Conservation (phyloP, 2,113 vertebrate species). For the Thryonomys swinderianus region DNA sequence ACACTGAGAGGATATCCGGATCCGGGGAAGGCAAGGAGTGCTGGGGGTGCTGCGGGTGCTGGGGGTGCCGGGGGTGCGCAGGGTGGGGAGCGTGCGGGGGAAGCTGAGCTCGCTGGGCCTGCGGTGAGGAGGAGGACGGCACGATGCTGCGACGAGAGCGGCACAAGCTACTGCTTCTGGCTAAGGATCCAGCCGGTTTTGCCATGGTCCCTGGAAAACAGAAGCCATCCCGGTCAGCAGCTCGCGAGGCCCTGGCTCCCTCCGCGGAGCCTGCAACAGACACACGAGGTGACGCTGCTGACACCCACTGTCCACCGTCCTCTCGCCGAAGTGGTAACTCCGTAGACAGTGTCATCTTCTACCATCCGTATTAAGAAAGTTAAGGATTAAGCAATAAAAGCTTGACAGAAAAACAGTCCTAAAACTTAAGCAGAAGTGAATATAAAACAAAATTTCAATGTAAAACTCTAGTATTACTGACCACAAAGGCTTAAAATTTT, state of each 20-base stretch:
- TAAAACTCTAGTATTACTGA: not conserved
- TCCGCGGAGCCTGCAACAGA: fast-evolving
- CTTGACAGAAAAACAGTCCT: not conserved
- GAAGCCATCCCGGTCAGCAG: not conserved
- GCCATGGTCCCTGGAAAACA: constrained; percentile 87
- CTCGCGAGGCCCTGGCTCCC: not conserved
- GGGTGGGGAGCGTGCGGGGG: not conserved
- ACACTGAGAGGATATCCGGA: constrained; percentile 97
- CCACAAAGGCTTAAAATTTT: not conserved
- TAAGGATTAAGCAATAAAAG: not conserved
- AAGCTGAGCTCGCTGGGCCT: constrained; percentile 85
- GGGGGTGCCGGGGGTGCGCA: constrained; percentile 51
- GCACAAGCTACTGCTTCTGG: constrained; percentile 95
- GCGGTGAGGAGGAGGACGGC: constrained; percentile 90
- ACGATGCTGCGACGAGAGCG: constrained; percentile 94
- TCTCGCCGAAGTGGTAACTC: not conserved
- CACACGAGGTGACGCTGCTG: no score
- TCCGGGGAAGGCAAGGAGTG: constrained; percentile 92
- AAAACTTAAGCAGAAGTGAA: constrained; percentile 38
- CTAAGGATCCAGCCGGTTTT: constrained; percentile 89
- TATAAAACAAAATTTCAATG: not conserved
- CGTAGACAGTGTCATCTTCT: not conserved
- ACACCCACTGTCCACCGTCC: not conserved
- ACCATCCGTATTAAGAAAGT: not conserved
- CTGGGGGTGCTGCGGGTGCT: constrained; percentile 61